Evolutionary conservation across 2,797 vertebrate species (phyloP).

Genomic region (Gorsachius magnificus): DNA sequence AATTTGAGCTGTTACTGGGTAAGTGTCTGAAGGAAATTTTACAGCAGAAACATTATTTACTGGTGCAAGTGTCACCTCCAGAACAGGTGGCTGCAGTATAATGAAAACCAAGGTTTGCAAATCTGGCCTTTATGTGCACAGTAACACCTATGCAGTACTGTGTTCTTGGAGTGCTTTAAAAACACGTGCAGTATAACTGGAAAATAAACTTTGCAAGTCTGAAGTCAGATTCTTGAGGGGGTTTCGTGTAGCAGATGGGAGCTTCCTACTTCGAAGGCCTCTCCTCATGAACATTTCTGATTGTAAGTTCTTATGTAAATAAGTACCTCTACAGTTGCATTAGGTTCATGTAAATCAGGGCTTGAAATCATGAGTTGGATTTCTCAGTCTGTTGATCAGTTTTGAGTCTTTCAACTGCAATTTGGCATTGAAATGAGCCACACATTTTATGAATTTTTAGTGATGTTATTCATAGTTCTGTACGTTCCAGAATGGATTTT

Average conservation of each 20-base stretch:
- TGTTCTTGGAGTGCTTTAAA: background rate
- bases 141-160: background rate
- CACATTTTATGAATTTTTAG: background rate
- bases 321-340: background rate
- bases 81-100: background rate
- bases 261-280: background rate
- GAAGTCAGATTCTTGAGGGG: background rate
- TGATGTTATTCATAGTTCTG: background rate
- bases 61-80: background rate
- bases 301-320: background rate
- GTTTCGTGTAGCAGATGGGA: background rate
- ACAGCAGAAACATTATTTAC: background rate
- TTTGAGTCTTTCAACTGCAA: background rate
- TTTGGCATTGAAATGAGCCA: background rate
- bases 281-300: background rate
- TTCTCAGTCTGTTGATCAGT: background rate
- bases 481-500: slow-evolving; percentile 3
- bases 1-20: background rate
- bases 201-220: background rate
- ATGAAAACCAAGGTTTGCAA: background rate
- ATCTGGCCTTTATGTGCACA: background rate
- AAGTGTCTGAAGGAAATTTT: background rate
- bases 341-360: background rate
- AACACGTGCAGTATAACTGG: background rate
- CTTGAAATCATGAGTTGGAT: background rate